Evolutionary conservation across 35 echinoderm and acorn worm genomes (phyloP).

Genomic region (Heliocidaris tuberculata): DNA sequence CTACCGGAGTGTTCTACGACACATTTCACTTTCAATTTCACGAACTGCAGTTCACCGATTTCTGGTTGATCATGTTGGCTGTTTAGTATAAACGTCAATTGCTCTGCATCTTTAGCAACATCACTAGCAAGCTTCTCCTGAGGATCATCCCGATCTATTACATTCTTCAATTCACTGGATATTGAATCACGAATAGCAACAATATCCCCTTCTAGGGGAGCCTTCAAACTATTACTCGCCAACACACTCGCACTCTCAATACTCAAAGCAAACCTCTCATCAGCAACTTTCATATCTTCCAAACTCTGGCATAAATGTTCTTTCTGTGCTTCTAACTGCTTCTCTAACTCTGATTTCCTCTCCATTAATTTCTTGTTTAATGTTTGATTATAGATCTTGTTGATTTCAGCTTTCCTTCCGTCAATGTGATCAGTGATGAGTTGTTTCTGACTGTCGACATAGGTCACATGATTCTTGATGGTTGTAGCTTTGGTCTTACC

Average conservation of each 20-base stretch:
- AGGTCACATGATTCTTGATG: not conserved
- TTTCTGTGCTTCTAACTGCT: not conserved
- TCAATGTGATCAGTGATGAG: not conserved
- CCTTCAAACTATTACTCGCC: not conserved
- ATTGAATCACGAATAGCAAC: not conserved
- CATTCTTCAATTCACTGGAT: not conserved
- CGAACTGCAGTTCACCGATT: not conserved
- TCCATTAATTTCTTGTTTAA: not conserved
- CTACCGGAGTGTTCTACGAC: not conserved
- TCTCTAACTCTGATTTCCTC: not conserved
- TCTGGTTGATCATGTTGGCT: not conserved
- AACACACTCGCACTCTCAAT: slow-evolving; percentile 1
- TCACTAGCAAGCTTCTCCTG: not conserved
- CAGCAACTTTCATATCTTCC: not conserved
- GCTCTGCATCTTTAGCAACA: not conserved
- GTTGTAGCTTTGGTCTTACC: not conserved
- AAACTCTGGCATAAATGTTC: not conserved
- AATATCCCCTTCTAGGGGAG: not conserved
- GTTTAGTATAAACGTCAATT: not conserved
- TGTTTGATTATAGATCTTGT: not conserved
- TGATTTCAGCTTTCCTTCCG: not conserved
- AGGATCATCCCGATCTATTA: not conserved
- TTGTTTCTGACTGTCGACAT: not conserved
- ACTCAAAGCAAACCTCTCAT: not conserved
- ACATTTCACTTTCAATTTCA: not conserved